Evolutionary conservation across 2,888 invertebrate genomes (phyloP).

Genomic region (Chouioia cunea): DNA sequence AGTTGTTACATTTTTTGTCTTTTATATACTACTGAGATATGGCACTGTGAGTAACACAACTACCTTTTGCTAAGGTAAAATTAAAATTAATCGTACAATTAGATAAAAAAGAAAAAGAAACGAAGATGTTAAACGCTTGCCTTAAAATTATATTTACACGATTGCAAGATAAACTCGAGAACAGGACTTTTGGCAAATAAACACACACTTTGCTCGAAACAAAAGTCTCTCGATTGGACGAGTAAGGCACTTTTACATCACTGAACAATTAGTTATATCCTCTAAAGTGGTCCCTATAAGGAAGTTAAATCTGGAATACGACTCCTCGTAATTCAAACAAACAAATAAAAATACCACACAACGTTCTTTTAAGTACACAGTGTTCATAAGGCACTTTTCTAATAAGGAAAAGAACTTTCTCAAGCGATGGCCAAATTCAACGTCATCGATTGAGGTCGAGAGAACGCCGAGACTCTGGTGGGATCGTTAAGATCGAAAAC

Average conservation of each 20-base stretch:
- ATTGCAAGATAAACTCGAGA: too few species aligned
- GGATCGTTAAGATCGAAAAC: slow-evolving; percentile 33
- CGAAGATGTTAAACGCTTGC: slow-evolving; percentile 10
- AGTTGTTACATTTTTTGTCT: slow-evolving; percentile 1
- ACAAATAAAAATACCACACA: too few species aligned
- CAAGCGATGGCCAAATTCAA: slow-evolving; percentile 61
- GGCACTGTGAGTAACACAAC: slow-evolving; percentile 23
- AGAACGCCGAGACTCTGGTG: slow-evolving; percentile 59
- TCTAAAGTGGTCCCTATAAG: slow-evolving; percentile 66
- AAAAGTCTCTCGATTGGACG: too few species aligned
- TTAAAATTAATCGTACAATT: background rate
- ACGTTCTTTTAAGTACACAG: too few species aligned
- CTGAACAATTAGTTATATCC: slow-evolving; percentile 47
- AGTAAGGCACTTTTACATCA: too few species aligned
- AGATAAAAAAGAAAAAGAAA: slow-evolving; percentile 19
- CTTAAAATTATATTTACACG: too few species aligned
- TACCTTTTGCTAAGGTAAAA: slow-evolving; percentile 12
- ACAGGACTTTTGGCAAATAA: too few species aligned
- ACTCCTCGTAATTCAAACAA: slow-evolving; percentile 3
- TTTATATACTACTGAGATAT: slow-evolving; percentile 19
- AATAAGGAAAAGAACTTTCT: slow-evolving; percentile 15
- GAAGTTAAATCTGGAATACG: slow-evolving; percentile 60
- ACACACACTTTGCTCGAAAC: too few species aligned
- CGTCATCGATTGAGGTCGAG: slow-evolving; percentile 58
- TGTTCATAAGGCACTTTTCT: too few species aligned